Base-by-base conservation (phyloP, 1,140 invertebrate genomes). In the Bombus haemorrhoidalis region DNA sequence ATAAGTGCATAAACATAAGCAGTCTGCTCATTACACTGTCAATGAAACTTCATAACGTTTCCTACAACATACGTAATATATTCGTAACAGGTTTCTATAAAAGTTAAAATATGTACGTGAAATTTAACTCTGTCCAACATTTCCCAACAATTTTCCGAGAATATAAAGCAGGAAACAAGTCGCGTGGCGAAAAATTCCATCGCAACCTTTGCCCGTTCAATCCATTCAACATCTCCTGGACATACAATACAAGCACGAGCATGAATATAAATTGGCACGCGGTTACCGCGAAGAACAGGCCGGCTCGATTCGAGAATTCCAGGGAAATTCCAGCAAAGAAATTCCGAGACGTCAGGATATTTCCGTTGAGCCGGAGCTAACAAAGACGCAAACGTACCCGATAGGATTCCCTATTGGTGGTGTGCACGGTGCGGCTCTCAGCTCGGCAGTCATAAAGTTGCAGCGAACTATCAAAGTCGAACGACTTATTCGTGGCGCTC, bases 371-470 rank as follows among this genome's bases (percentile, higher is more conserved):
- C 34, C 57, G 32, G 5, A 15, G 22, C 41, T 59, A 66, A 74
- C 71, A 82, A 82, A 82, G 81, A 82, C 81, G 71, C 81, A 37
- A 82, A 66, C 80, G 71, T 32, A 47, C 69, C 71, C 71, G 69
- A 43, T 74, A 74, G 39, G 57, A 82, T 64, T 64, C 69, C 8
- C 41, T 22, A 25, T 64, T 64, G 39, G 80, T 32, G 34, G 57
- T 47, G 69, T 34, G 43, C n/a, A 53, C 47, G 18, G 41, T 18
- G 15, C 18, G 1, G 53, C 34, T 18, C 32, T 22, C 15, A 22
- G 13, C 59, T 41, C 34, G 43, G 18, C 73, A 22, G 73, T 78
- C 82, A 59, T 72, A 81, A 81, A 74, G 78, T 74, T 64, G 59
- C 69, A 3, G 41, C 34, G 59, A 62, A 69, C 71, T 75, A 75